Percentiles rank a stretch among this genome's conserved stretches.
Evolutionary conservation across 1,140 invertebrate genomes (phyloP).

Genomic region (Caenorhabditis elegans): DNA sequence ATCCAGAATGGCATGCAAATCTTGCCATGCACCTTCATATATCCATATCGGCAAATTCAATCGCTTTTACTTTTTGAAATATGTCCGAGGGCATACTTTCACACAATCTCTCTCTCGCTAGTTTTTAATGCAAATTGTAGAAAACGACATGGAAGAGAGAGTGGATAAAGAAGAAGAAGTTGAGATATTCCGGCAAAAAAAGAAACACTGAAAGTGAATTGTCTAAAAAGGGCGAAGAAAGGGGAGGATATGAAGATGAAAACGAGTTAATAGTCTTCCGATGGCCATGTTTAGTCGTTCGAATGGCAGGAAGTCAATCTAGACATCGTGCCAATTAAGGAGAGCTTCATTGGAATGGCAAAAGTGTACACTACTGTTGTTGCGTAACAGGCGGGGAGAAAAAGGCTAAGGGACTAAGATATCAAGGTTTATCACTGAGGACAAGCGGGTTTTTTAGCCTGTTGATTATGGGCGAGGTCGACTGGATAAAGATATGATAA

Average conservation of each 20-base stretch:
- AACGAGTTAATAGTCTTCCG: constrained; percentile 22
- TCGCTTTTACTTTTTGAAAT: not conserved
- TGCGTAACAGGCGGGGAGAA: constrained; percentile 11
- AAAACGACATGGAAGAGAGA: not conserved
- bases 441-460: constrained; percentile 10
- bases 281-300: constrained; percentile 16
- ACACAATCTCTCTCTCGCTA: not conserved
- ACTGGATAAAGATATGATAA: constrained; percentile 23
- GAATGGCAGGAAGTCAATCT: constrained; percentile 7
- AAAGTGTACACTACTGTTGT: constrained; percentile 16
- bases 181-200: constrained; percentile 22
- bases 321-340: constrained; percentile 17
- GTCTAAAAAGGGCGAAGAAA: not conserved
- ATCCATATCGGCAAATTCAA: not conserved
- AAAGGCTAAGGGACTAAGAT: not conserved
- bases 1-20: too few relatives aligned
- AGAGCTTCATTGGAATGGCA: constrained; percentile 5
- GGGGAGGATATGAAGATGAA: not conserved
- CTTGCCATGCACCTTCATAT: too few relatives aligned
- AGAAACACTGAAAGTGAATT: constrained; percentile 27
- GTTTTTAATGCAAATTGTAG: not conserved
- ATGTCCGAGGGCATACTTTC: not conserved
- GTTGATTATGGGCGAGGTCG: not conserved
- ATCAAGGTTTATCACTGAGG: not conserved
- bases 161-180: constrained; percentile 4